phyloP scores from a whole-genome alignment of 35 echinoderm and acorn worm genomes.

The Eucidaris tribuloides region DNA sequence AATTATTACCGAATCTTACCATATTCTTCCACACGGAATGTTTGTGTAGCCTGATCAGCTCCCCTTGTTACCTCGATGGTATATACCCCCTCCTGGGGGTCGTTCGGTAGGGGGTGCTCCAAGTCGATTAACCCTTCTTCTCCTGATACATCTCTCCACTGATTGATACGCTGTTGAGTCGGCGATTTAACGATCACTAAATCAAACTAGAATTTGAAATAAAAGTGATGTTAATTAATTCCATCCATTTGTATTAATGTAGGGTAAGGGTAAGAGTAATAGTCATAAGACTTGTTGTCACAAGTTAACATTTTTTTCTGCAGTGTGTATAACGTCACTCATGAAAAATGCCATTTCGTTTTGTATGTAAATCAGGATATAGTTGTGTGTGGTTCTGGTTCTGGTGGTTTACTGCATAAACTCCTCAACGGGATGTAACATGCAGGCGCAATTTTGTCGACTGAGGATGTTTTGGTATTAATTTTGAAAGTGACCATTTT shows the following conservation, averaged over 20 bases:
- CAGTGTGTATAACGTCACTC: background rate
- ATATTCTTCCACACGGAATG: slow-evolving; percentile 76
- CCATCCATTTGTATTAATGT: background rate
- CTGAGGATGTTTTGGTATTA: too few relatives aligned
- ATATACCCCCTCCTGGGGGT: slow-evolving; percentile 55
- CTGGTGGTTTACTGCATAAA: too few relatives aligned
- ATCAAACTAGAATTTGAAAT: background rate
- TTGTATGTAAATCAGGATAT: background rate
- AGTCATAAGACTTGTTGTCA: background rate
- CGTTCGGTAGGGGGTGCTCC: slow-evolving; percentile 48
- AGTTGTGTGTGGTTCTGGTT: too few relatives aligned
- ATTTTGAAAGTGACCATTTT: too few relatives aligned
- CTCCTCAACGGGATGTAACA: too few relatives aligned
- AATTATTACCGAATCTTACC: slow-evolving; percentile 57
- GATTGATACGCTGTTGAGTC: slow-evolving; percentile 38
- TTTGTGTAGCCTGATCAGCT: slow-evolving; percentile 24
- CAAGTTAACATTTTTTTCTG: background rate
- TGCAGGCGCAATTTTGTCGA: too few relatives aligned
- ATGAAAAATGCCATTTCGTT: background rate
- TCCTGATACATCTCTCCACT: slow-evolving; percentile 39
- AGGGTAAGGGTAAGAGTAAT: background rate
- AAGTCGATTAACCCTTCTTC: slow-evolving; percentile 56
- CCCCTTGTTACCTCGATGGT: slow-evolving; percentile 40
- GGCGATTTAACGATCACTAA: slow-evolving; percentile 34
- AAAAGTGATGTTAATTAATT: background rate